Evolutionary conservation across 2,797 vertebrate species (phyloP).

Genomic region (Discoglossus pictus): DNA sequence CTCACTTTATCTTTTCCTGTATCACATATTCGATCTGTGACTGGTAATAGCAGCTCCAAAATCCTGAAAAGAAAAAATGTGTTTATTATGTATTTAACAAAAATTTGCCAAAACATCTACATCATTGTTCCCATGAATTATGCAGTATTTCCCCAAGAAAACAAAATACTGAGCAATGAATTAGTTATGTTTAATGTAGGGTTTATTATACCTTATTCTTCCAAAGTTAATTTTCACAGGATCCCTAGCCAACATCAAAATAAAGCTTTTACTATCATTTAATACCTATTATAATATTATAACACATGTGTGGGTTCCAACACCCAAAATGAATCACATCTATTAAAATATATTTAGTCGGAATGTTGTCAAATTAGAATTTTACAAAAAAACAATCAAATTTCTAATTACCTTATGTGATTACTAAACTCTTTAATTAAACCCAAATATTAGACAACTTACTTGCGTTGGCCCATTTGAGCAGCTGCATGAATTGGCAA

Average conservation of each 20-base stretch:
- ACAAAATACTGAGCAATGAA: background rate
- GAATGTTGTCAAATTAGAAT: constrained; percentile 26
- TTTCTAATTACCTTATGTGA: constrained; percentile 37
- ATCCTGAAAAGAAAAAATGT: constrained; percentile 67
- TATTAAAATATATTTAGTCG: constrained; percentile 38
- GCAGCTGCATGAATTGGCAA: constrained; percentile 90
- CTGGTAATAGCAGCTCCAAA: constrained; percentile 75
- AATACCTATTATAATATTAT: constrained; percentile 32
- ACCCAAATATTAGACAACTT: constrained; percentile 57
- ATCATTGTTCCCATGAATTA: too few species aligned
- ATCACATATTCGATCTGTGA: constrained; percentile 79
- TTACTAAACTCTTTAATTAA: constrained; percentile 19
- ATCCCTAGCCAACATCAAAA: constrained; percentile 27
- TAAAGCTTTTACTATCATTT: constrained; percentile 19
- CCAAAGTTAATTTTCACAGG: background rate
- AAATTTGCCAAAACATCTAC: too few species aligned
- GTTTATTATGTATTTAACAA: too few species aligned
- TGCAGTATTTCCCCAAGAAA: too few species aligned
- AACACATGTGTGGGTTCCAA: constrained; percentile 13
- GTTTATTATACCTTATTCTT: rapidly evolving
- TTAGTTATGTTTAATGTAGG: background rate
- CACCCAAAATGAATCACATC: constrained; percentile 26
- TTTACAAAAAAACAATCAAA: constrained; percentile 14
- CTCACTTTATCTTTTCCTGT: constrained; percentile 77
- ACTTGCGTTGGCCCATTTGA: constrained; percentile 84